Conservation (phyloP, 2,113 vertebrate genomes). For the Scytalopus superciliaris region DNA sequence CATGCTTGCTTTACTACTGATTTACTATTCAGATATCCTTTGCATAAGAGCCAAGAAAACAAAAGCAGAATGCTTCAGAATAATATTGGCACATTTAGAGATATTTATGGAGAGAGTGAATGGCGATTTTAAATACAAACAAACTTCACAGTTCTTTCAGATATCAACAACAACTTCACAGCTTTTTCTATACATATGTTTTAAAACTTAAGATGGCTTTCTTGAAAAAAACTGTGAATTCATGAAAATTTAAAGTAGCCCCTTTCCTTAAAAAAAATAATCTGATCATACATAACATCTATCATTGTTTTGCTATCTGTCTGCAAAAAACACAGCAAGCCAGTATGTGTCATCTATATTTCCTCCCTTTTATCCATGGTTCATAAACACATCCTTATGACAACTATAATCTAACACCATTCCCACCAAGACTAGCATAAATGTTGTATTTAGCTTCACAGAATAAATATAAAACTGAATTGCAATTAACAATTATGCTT, state of each 20-base stretch:
- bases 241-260: background rate
- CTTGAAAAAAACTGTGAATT: background rate
- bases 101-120: background rate
- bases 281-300: background rate
- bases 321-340: background rate
- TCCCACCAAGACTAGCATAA: background rate
- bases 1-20: background rate
- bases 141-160: background rate
- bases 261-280: background rate
- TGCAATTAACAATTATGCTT: background rate
- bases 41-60: background rate
- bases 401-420: background rate
- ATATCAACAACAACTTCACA: background rate
- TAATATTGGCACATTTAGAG: background rate
- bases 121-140: background rate
- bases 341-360: background rate
- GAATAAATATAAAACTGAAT: background rate
- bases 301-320: background rate
- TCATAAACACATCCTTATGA: background rate
- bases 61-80: background rate
- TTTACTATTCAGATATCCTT: background rate
- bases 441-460: background rate
- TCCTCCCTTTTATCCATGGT: background rate
- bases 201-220: background rate
- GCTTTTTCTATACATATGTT: background rate